Conservation (phyloP, 2,888 invertebrate species). For the Didymodactylos carnosus region DNA sequence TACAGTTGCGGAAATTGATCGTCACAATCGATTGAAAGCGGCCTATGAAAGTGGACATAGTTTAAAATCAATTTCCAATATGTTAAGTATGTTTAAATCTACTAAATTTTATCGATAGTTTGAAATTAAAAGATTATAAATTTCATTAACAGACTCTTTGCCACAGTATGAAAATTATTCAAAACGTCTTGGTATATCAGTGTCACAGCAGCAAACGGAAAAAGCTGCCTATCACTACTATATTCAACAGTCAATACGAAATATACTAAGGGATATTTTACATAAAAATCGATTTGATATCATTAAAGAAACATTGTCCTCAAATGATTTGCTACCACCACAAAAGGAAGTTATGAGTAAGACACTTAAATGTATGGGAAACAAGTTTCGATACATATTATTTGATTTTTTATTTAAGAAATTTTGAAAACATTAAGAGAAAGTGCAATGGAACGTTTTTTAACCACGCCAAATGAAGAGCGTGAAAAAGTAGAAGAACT, state of each 20-base stretch:
- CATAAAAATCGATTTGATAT: not conserved
- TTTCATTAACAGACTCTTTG: no score
- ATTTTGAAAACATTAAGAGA: not conserved
- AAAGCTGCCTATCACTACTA: not conserved
- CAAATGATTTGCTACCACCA: not conserved
- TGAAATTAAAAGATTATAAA: no score
- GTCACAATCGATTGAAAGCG: not conserved
- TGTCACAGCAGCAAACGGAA: not conserved
- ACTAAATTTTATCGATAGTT: no score
- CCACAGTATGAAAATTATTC: not conserved
- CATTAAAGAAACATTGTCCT: not conserved
- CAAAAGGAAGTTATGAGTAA: not conserved
- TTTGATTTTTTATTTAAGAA: not conserved
- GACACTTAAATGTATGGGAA: not conserved
- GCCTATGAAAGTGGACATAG: not conserved
- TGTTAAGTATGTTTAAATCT: no score
- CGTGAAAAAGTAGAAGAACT: not conserved
- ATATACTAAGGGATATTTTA: not conserved
- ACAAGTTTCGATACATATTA: not conserved
- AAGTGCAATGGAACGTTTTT: not conserved
- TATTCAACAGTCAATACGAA: not conserved
- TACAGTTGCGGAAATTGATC: not conserved
- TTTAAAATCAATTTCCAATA: not conserved
- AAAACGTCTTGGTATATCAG: not conserved
- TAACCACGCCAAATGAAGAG: not conserved